These are phyloP conservation scores for Agonopterix subpropinquella DNA, from an alignment of 2,888 invertebrate genomes.

Conservation along the genomic window DNA sequence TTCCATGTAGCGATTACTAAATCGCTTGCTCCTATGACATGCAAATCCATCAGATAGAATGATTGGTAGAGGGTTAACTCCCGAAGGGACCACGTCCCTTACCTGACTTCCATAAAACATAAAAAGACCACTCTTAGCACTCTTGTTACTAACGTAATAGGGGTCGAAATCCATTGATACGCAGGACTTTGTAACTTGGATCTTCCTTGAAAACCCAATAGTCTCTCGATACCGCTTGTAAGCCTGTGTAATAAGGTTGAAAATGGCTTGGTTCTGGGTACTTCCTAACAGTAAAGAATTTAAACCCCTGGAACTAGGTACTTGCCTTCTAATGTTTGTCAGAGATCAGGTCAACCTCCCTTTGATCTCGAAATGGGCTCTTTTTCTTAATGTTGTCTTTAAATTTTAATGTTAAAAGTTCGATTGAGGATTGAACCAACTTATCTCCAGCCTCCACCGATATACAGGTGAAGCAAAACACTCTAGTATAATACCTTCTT, in stretches of 20 bases:
- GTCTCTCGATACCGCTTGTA: no score
- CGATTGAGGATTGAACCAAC: background rate
- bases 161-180: no score
- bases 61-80: constrained; percentile 11
- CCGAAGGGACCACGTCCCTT: constrained; percentile 19
- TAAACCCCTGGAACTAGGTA: background rate
- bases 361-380: constrained; percentile 21
- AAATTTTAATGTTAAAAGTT: constrained; percentile 13
- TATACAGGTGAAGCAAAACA: no score
- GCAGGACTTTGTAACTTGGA: no score
- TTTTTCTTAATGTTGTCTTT: constrained; percentile 10
- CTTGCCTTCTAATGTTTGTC: constrained; percentile 28
- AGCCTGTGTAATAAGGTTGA: no score
- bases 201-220: no score
- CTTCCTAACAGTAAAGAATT: constrained; percentile 1
- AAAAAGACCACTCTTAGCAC: no score
- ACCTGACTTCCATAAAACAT: constrained; percentile 15
- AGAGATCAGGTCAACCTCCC: constrained; percentile 29
- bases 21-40: constrained; percentile 4
- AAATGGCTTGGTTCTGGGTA: constrained; percentile 16
- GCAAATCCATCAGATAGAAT: constrained; percentile 8
- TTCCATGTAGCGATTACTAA: background rate
- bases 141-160: no score
- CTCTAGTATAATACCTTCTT: no score
- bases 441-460: background rate